These are phyloP conservation scores for Nothoprocta perdicaria DNA, from an alignment of 2,113 vertebrate species.

Conservation along the genomic window DNA sequence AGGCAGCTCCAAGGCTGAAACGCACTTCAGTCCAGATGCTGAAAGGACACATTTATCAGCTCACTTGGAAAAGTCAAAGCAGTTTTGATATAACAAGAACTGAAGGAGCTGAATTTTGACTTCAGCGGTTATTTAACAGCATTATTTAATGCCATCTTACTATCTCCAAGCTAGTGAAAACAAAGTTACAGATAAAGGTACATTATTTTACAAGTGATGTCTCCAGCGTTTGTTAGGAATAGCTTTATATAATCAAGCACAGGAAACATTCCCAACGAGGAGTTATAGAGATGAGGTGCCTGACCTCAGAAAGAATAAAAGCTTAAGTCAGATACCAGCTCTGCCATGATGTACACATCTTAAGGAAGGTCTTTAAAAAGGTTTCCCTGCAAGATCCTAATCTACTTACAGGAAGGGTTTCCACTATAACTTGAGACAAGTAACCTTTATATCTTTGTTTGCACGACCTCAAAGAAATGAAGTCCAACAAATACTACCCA, in stretches of 20 bases:
- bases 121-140: neutral
- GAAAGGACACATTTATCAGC: neutral
- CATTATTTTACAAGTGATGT: fast-evolving
- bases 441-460: neutral
- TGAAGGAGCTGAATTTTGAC: neutral
- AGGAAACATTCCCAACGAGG: neutral
- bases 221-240: neutral
- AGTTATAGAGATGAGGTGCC: neutral
- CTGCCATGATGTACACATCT: neutral
- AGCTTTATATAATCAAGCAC: neutral
- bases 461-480: neutral
- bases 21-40: neutral
- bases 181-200: neutral
- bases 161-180: neutral
- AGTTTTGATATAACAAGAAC: neutral
- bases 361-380: neutral
- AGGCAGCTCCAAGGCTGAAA: neutral
- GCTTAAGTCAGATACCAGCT: neutral
- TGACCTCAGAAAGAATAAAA: neutral
- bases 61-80: neutral
- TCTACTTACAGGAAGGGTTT: neutral
- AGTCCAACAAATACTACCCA: neutral
- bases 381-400: neutral
- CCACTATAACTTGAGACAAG: neutral
- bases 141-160: neutral